phyloP scores from a whole-genome alignment of 2,888 invertebrate genomes.

The Caenorhabditis panamensis region DNA sequence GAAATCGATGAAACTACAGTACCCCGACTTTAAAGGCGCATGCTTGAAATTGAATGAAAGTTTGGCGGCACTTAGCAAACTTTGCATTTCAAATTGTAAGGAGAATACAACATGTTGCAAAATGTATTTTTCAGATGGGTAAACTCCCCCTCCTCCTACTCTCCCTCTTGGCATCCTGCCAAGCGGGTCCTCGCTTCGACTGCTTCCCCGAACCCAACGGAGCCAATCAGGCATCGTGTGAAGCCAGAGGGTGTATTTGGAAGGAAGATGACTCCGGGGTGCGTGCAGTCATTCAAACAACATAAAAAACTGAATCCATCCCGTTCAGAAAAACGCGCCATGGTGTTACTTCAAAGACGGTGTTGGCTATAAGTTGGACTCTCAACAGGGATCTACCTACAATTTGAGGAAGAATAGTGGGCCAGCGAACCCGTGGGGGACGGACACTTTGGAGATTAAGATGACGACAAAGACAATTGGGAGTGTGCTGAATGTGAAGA shows the following conservation, averaged over 20 bases:
- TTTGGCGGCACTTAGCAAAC: too few relatives aligned
- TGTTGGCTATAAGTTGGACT: constrained; percentile 69
- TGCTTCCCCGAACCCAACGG: constrained; percentile 73
- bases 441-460: constrained; percentile 61
- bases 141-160: constrained; percentile 38
- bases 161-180: constrained; percentile 2
- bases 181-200: constrained; percentile 65
- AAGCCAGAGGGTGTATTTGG: constrained; percentile 75
- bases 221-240: constrained; percentile 66
- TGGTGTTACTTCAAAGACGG: constrained; percentile 72
- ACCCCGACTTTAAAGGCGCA: too few relatives aligned
- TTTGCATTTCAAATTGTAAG: too few relatives aligned
- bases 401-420: constrained; percentile 64
- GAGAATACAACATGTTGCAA: too few relatives aligned
- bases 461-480: constrained; percentile 65
- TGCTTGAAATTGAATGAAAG: too few relatives aligned
- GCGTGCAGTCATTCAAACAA: too few relatives aligned
- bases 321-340: constrained; percentile 63
- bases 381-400: constrained; percentile 43
- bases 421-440: constrained; percentile 73
- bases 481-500: constrained; percentile 68
- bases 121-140: constrained; percentile 33
- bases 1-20: too few relatives aligned
- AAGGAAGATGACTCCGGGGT: constrained; percentile 45
- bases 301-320: too few relatives aligned